These are phyloP conservation scores for Acanthaster planci DNA, from an alignment of 35 echinoderm and acorn worm genomes.

Conservation along the genomic window DNA sequence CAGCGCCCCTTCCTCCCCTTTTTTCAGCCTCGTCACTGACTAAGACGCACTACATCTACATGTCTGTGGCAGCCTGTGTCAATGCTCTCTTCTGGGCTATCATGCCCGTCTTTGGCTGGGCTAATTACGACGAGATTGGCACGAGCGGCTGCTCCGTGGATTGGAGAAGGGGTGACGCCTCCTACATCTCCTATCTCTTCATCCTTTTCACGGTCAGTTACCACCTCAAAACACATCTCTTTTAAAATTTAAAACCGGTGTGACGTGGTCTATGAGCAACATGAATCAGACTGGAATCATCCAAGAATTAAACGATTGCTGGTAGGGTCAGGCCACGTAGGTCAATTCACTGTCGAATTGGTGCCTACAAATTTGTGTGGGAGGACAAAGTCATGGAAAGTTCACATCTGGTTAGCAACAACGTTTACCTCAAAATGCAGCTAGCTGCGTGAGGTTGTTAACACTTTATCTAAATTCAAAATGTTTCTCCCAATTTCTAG, in stretches of 20 bases:
- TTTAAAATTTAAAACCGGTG: not conserved
- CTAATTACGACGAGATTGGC: slow-evolving; percentile 56
- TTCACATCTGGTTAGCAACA: too few species aligned
- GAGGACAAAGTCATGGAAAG: too few species aligned
- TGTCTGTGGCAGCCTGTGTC: slow-evolving; percentile 24
- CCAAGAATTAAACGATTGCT: too few species aligned
- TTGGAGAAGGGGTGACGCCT: slow-evolving; percentile 52
- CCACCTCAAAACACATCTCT: not conserved
- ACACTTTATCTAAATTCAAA: too few species aligned
- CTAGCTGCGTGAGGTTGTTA: too few species aligned
- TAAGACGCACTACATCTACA: slow-evolving; percentile 43
- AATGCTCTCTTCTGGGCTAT: slow-evolving; percentile 84
- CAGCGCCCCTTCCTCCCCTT: not conserved
- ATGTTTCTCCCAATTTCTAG: not conserved
- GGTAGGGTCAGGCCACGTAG: too few species aligned
- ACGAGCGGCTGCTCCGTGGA: slow-evolving; percentile 56
- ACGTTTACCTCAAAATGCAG: too few species aligned
- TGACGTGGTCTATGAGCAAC: not conserved
- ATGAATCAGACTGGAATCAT: not conserved
- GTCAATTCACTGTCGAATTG: too few species aligned
- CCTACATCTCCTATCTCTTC: slow-evolving; percentile 63
- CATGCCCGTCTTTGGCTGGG: slow-evolving; percentile 85
- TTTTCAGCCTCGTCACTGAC: slow-evolving; percentile 51
- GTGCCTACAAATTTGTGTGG: too few species aligned
- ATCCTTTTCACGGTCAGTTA: slow-evolving; percentile 39